These are phyloP conservation scores for Eumacrocentrus americanus DNA, from an alignment of 2,888 invertebrate species.

Conservation along the genomic window DNA sequence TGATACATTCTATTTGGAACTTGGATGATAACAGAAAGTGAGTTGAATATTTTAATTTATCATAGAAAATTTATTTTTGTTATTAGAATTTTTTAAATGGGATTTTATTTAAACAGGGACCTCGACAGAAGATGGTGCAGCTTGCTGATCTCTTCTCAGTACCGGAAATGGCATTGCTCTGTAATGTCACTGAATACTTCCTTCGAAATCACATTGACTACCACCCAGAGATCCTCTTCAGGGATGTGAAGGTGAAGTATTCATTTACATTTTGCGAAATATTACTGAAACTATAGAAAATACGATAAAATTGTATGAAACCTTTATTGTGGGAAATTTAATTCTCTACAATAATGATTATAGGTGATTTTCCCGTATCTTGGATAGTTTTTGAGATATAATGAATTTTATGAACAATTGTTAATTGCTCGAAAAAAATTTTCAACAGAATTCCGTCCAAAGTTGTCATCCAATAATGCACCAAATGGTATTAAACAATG, in stretches of 20 bases:
- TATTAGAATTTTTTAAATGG: slow-evolving; percentile 57
- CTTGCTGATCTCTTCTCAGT: slow-evolving; percentile 95
- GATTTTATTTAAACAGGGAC: slow-evolving; percentile 44
- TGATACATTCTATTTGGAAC: not conserved
- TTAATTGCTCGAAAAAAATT: too few relatives aligned
- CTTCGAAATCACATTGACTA: slow-evolving; percentile 87
- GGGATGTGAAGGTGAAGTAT: slow-evolving; percentile 91
- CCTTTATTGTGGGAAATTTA: too few relatives aligned
- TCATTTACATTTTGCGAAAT: too few relatives aligned
- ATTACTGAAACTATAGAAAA: too few relatives aligned
- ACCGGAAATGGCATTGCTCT: slow-evolving; percentile 92
- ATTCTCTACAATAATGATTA: too few relatives aligned
- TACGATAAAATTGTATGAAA: too few relatives aligned
- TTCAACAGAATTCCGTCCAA: slow-evolving; percentile 79
- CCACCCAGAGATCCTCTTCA: slow-evolving; percentile 93
- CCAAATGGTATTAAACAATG: slow-evolving; percentile 81
- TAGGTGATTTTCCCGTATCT: too few relatives aligned
- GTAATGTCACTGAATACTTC: slow-evolving; percentile 94
- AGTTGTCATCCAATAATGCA: slow-evolving; percentile 91
- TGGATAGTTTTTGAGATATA: too few relatives aligned
- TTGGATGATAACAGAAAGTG: not conserved
- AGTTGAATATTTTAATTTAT: slow-evolving; percentile 11
- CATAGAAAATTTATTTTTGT: not conserved
- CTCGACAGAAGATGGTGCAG: slow-evolving; percentile 79
- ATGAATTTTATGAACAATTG: too few relatives aligned